Evolutionary conservation across 1,140 invertebrate species (phyloP).

Genomic region (Sipha flava): DNA sequence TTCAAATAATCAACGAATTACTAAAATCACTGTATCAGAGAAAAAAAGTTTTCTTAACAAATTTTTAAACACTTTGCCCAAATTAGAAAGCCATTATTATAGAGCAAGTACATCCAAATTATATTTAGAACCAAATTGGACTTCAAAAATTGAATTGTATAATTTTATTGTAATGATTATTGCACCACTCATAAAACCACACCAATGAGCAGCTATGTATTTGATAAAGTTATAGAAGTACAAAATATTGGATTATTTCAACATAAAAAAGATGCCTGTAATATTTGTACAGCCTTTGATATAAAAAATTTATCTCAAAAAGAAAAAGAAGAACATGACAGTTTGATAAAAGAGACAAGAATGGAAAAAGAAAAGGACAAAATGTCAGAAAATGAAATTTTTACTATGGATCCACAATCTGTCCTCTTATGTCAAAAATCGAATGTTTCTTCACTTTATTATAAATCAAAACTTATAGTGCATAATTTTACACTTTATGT

Average conservation of each 20-base stretch:
- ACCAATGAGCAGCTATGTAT: not conserved
- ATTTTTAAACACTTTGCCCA: not conserved
- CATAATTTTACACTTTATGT: conserved; percentile 28
- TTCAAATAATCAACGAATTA: not conserved
- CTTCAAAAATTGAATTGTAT: not conserved
- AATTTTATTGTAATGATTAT: not conserved
- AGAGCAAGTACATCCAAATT: not conserved
- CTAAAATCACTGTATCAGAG: not conserved
- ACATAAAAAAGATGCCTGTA: not conserved
- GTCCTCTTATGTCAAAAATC: not conserved
- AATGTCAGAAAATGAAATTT: not conserved
- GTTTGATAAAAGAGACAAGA: not conserved
- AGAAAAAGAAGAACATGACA: not conserved
- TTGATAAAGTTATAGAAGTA: not conserved
- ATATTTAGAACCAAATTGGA: not conserved
- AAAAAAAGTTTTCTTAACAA: no score
- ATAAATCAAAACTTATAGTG: not conserved
- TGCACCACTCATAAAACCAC: not conserved
- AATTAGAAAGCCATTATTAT: not conserved
- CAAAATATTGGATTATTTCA: not conserved
- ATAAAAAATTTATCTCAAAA: not conserved
- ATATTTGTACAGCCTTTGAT: not conserved
- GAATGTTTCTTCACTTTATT: not conserved
- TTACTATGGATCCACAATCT: not conserved
- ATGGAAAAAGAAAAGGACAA: not conserved